Evolutionary conservation across 1,140 invertebrate species (phyloP).

Genomic region (Dolichoris vasculosae): DNA sequence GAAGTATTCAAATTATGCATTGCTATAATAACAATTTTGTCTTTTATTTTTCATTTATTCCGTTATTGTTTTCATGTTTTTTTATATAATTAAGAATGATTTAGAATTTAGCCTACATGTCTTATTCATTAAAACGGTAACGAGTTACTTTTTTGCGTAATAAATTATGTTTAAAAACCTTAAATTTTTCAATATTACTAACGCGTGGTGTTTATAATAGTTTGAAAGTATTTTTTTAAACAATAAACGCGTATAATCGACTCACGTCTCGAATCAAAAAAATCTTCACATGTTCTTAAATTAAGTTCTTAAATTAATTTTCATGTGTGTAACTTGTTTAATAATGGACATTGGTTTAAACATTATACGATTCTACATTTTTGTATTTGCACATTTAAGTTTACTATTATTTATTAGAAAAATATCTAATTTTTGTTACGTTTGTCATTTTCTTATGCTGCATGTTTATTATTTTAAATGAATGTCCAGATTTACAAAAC

Average conservation of each 20-base stretch:
- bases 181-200: too few relatives aligned
- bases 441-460: background rate
- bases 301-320: slow-evolving; percentile 10
- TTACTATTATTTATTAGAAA: background rate
- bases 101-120: too few relatives aligned
- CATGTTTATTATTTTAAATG: slow-evolving; percentile 14
- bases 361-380: slow-evolving; percentile 6
- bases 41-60: too few relatives aligned
- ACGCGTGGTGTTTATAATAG: background rate
- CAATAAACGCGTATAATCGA: too few relatives aligned
- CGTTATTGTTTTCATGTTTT: too few relatives aligned
- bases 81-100: too few relatives aligned
- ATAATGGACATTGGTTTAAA: slow-evolving; percentile 39
- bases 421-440: background rate
- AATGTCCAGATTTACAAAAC: slow-evolving; percentile 25
- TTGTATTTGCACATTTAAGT: background rate
- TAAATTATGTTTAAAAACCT: too few relatives aligned
- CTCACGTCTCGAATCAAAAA: background rate
- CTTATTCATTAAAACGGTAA: too few relatives aligned
- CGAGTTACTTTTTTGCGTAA: too few relatives aligned
- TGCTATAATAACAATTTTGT: too few relatives aligned
- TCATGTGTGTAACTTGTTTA: background rate
- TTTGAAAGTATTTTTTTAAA: too few relatives aligned
- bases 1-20: background rate
- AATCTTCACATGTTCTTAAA: background rate